Percentiles rank a stretch among this genome's conserved stretches.
Conservation (phyloP, 2,797 vertebrate species). For the Parauchenoglanis punctatus region DNA sequence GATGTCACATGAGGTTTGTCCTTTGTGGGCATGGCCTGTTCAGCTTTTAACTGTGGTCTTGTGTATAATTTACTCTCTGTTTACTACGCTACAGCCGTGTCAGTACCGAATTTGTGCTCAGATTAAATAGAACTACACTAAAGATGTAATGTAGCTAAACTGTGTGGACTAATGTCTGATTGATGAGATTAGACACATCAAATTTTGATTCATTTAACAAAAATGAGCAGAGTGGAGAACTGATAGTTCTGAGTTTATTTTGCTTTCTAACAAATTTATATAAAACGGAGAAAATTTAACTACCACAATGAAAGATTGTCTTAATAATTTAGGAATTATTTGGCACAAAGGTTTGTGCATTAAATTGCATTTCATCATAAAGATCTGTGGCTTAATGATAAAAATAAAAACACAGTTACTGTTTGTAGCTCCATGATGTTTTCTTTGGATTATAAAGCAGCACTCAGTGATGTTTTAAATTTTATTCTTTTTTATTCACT, state of each 20-base stretch:
- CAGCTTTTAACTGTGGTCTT: neutral
- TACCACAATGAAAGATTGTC: neutral
- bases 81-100: too few relatives aligned
- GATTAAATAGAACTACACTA: too few relatives aligned
- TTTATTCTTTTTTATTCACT: neutral
- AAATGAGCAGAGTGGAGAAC: neutral
- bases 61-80: neutral
- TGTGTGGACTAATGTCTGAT: neutral
- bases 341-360: neutral
- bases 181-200: neutral
- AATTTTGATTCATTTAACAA: neutral
- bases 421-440: too few relatives aligned
- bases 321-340: neutral
- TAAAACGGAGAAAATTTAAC: neutral
- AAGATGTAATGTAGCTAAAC: too few relatives aligned
- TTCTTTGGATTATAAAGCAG: neutral
- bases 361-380: neutral
- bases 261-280: neutral
- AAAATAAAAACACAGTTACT: too few relatives aligned
- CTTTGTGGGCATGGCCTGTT: neutral
- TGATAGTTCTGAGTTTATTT: too few relatives aligned
- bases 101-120: neutral
- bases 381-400: neutral
- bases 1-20: neutral
- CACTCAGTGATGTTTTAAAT: neutral